A percentile compares a stretch with the other conserved stretches of the same genome.
Conservation (phyloP, 2,113 vertebrate species). For the Mesembrinibis cayennensis region DNA sequence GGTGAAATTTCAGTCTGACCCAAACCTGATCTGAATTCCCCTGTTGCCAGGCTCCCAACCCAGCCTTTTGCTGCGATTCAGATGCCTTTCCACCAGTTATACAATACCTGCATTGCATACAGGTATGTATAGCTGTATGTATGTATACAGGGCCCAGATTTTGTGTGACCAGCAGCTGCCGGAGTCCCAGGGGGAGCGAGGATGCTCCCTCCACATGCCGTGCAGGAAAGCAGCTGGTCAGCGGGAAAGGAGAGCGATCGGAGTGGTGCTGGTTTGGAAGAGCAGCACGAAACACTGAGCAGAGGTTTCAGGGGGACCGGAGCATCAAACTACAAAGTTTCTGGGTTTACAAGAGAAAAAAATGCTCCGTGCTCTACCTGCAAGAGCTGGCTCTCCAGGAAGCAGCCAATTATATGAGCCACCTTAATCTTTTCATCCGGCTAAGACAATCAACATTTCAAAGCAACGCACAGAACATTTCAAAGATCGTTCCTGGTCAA, state of each 20-base stretch:
- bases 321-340: constrained; percentile 21
- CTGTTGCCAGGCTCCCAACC: not conserved
- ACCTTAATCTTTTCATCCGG: constrained; percentile 62
- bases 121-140: too few relatives aligned
- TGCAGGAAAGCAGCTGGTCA: fast-evolving
- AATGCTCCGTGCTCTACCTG: not conserved
- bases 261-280: not conserved
- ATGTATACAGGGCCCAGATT: fast-evolving
- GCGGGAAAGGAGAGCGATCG: not conserved
- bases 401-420: constrained; percentile 47
- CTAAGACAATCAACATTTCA: constrained; percentile 61
- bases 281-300: not conserved
- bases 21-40: not conserved
- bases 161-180: not conserved
- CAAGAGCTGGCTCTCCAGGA: constrained; percentile 43
- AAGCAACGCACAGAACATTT: constrained; percentile 13
- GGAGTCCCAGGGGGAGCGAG: not conserved
- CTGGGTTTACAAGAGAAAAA: not conserved
- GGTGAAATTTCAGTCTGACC: not conserved
- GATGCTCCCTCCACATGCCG: not conserved
- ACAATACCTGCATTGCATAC: not conserved
- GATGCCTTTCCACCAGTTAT: not conserved
- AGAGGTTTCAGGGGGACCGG: not conserved
- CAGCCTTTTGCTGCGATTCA: not conserved
- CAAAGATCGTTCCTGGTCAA: constrained; percentile 47